Percentiles rank a stretch among this genome's conserved stretches.
Conservation (phyloP, 2,888 invertebrate species). For the Allolobophora icterica region DNA sequence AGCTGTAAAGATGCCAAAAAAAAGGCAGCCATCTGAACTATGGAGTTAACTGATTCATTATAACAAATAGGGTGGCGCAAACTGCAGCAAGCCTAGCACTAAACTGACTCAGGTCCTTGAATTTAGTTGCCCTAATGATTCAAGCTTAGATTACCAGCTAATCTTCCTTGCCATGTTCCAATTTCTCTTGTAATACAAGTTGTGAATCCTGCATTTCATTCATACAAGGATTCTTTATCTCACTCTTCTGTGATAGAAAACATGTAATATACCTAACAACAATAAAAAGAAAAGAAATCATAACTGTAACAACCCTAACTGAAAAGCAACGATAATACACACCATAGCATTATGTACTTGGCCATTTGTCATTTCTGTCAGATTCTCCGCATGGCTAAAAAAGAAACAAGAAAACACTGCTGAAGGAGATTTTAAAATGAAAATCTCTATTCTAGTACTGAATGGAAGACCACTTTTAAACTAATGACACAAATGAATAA, state of each 20-base stretch:
- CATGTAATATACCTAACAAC: too few species aligned
- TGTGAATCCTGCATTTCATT: background rate
- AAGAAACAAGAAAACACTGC: background rate
- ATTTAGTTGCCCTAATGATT: too few species aligned
- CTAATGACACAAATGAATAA: background rate
- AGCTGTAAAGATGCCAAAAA: background rate
- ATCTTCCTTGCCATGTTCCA: background rate
- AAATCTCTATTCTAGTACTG: background rate
- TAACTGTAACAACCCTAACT: background rate
- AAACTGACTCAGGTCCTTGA: background rate
- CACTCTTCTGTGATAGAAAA: background rate
- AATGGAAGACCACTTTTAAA: background rate
- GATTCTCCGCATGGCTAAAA: constrained; percentile 59
- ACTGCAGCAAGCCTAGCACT: background rate
- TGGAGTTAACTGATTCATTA: too few species aligned
- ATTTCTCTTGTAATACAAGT: background rate
- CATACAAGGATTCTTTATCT: background rate
- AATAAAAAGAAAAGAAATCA: background rate
- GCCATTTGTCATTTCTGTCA: constrained; percentile 56
- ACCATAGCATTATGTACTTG: constrained; percentile 50
- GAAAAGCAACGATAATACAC: background rate
- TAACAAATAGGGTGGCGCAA: background rate
- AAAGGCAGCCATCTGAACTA: background rate
- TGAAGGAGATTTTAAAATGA: background rate
- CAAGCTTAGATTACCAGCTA: too few species aligned